These are phyloP conservation scores for Ptychobarbus kaznakovi DNA, from an alignment of 2,797 vertebrate genomes.

Conservation along the genomic window DNA sequence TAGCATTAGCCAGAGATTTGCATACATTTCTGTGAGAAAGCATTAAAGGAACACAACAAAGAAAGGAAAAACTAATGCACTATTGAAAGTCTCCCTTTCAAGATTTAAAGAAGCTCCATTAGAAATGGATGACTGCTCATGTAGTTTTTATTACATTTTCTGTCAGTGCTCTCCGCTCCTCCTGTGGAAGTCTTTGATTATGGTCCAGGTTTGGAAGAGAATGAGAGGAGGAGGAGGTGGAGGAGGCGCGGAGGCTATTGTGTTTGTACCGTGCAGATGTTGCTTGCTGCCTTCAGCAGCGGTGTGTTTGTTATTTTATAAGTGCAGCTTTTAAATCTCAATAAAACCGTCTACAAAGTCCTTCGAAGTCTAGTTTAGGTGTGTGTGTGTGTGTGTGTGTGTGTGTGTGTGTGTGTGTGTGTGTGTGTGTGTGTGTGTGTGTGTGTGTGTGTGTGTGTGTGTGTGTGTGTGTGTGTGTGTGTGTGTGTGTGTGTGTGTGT, in stretches of 20 bases:
- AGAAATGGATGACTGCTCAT: constrained; percentile 81
- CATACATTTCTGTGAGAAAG: constrained; percentile 83
- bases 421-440: no score
- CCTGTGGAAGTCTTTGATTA: constrained; percentile 76
- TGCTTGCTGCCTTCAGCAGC: constrained; percentile 40
- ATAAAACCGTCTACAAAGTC: constrained; percentile 17
- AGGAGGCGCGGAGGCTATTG: background rate
- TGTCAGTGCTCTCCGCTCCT: constrained; percentile 49
- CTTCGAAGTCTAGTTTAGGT: background rate
- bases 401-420: no score
- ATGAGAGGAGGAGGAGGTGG: constrained; percentile 24
- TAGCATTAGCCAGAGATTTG: constrained; percentile 84
- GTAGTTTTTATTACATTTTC: constrained; percentile 78
- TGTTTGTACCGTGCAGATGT: constrained; percentile 62
- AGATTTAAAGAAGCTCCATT: constrained; percentile 82
- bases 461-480: background rate
- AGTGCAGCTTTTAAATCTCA: constrained; percentile 1
- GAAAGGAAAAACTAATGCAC: constrained; percentile 77
- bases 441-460: no score
- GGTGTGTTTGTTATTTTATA: constrained; percentile 20
- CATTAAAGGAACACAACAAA: constrained; percentile 80
- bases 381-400: background rate
- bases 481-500: no score
- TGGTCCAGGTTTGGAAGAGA: constrained; percentile 70
- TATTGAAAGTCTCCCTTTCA: constrained; percentile 80